phyloP scores from a whole-genome alignment of 92 coral and sea anemone species.

The Parazoanthus swiftii region DNA sequence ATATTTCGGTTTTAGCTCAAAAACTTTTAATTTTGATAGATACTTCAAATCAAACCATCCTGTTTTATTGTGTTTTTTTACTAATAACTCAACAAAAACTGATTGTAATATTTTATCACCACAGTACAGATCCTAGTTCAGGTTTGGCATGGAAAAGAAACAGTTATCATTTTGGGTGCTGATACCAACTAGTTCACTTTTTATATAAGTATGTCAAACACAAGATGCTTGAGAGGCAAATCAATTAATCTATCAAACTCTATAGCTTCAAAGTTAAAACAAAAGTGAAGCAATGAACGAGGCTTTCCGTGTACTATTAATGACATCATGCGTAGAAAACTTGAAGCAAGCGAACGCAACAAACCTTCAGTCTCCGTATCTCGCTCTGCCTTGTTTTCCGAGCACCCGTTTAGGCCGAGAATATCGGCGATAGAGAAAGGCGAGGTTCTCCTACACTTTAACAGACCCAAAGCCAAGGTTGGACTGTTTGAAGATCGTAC shows the following conservation, averaged over 20 bases:
- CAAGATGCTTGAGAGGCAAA: too few species aligned
- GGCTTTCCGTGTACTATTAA: background rate
- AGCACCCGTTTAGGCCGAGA: background rate
- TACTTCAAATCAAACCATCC: too few species aligned
- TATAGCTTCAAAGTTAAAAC: background rate
- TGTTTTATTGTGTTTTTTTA: too few species aligned
- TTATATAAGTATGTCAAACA: too few species aligned
- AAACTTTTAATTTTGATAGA: too few species aligned
- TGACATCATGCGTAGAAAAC: background rate
- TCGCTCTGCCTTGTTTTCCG: background rate
- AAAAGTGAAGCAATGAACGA: background rate
- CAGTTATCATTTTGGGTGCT: background rate
- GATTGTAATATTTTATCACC: too few species aligned
- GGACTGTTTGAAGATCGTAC: background rate
- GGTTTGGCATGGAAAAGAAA: background rate
- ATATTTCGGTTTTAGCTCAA: too few species aligned
- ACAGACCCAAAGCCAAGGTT: background rate
- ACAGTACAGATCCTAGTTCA: background rate
- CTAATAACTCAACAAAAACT: too few species aligned
- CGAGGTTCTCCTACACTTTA: background rate
- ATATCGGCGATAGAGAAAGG: slow-evolving; percentile 34
- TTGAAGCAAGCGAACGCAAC: background rate
- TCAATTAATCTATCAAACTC: too few species aligned
- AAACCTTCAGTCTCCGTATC: slow-evolving; percentile 7
- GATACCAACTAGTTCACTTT: background rate